Base-by-base conservation (phyloP, 2,888 invertebrate species). In the Drosophila mimica region DNA sequence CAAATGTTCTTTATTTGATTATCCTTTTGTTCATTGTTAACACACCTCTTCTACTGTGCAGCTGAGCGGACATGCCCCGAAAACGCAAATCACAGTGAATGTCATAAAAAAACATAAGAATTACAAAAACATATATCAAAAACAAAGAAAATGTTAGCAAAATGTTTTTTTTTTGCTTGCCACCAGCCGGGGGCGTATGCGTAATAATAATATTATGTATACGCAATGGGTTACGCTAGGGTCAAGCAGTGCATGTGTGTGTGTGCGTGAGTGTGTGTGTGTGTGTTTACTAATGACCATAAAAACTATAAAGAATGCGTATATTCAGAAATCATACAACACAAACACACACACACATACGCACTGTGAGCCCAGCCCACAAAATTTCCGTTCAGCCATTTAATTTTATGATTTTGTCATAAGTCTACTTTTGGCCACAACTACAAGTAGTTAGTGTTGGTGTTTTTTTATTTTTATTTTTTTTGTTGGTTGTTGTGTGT, bases 391-490 rank as follows among this genome's bases (percentile, higher is more conserved):
- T 34, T 60, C 59, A 48, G 38, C 51, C 70, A 62, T 74, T 86
- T 79, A 76, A 80, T 86, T 88, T 86, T 88, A 86, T 86, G 86
- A 86, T 86, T 88, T 86, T 80, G 78, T 63, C 82, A 83, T 88
- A 86, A 88, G 80, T 86, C 62, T 40, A 4, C 46, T 33, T 66
- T 69, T 36, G 33, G 8, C 52, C 20, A 15, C 63, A 34, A 57
- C 34, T 43, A 46, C 25, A 46, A 46, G 38, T 64, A 38, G 40
- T 48, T 51, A 43, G 25, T 31, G 46, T 7, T 33, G 9, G 38
- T 33, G 20, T 40, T 9, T 40, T 17, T 43, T n/a, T 2, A 9
- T n/a, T 5, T 0, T 2, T 9, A 4, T 9, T n/a, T 57, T 56
- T 56, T 52, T 46, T 76, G 33, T 25, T 0, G 0, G 30, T 3